phyloP scores from a whole-genome alignment of 2,797 vertebrate genomes.

The Oreortyx pictus region DNA sequence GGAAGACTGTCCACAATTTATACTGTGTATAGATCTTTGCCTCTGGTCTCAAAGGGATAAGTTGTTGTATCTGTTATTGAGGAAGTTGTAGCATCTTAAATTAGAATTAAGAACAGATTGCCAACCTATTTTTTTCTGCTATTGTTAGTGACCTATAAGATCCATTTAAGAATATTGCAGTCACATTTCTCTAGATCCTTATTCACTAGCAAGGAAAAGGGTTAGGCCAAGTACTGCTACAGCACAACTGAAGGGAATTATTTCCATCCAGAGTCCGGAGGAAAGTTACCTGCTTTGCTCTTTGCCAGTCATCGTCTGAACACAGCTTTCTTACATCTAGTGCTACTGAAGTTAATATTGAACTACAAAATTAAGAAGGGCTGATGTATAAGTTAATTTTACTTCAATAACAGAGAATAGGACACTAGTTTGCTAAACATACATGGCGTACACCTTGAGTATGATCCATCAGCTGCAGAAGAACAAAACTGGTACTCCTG shows the following conservation, averaged over 20 bases:
- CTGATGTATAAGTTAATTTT: not conserved
- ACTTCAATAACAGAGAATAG: not conserved
- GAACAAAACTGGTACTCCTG: not conserved
- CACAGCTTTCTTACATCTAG: not conserved
- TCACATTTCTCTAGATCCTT: constrained; percentile 30
- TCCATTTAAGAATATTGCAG: constrained; percentile 21
- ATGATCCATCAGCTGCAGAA: not conserved
- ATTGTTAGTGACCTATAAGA: constrained; percentile 14
- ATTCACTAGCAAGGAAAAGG: constrained; percentile 19
- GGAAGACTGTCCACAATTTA: not conserved
- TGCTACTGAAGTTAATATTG: not conserved
- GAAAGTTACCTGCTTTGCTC: constrained; percentile 15
- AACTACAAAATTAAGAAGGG: not conserved
- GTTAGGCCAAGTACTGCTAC: constrained; percentile 6
- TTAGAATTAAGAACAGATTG: constrained; percentile 19
- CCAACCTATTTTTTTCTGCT: not conserved
- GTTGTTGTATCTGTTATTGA: not conserved
- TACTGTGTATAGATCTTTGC: not conserved
- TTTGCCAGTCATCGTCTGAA: not conserved
- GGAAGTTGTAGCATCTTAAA: constrained; percentile 17
- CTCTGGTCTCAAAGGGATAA: not conserved
- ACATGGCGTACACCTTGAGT: not conserved
- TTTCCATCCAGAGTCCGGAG: not conserved
- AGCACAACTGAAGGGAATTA: constrained; percentile 26
- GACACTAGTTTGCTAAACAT: not conserved